These are phyloP conservation scores for Collichthys lucidus DNA, from an alignment of 2,113 vertebrate genomes.

Conservation along the genomic window DNA sequence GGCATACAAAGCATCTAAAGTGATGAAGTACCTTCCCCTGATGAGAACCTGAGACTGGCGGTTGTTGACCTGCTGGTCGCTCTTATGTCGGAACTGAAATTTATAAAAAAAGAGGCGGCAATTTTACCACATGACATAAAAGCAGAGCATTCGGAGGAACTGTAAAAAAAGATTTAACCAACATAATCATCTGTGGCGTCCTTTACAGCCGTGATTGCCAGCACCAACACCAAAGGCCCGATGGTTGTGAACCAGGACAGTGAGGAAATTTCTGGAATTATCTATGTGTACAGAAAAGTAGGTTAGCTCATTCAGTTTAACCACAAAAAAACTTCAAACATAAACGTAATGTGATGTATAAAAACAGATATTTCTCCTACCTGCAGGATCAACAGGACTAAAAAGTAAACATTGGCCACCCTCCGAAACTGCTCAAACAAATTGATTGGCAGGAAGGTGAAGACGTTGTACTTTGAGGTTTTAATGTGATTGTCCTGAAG, in stretches of 20 bases:
- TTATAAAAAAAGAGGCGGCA: not conserved
- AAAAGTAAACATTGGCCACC: conserved; percentile 95
- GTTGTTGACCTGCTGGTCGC: conserved; percentile 94
- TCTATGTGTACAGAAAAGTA: conserved; percentile 72
- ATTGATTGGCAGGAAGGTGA: conserved; percentile 96
- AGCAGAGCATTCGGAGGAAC: not conserved
- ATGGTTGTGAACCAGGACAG: conserved; percentile 98
- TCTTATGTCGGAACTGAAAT: conserved; percentile 92
- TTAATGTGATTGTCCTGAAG: conserved; percentile 84
- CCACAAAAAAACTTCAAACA: not conserved
- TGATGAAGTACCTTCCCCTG: conserved; percentile 80
- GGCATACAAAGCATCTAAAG: not conserved
- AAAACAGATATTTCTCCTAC: conserved; percentile 64
- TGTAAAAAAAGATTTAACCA: conserved; percentile 55
- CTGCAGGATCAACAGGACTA: conserved; percentile 94
- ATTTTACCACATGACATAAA: not conserved
- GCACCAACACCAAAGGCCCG: conserved; percentile 95
- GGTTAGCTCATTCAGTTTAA: not conserved
- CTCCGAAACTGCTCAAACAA: conserved; percentile 96
- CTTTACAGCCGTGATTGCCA: conserved; percentile 93
- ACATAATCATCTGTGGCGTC: conserved; percentile 95
- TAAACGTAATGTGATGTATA: not conserved
- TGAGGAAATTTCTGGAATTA: conserved; percentile 94
- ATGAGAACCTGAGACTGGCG: conserved; percentile 94
- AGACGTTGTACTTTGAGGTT: conserved; percentile 94